Evolutionary conservation across 2,888 invertebrate genomes (phyloP), one percentile per base, ranked within the genome.

Genomic region (Pseudococcus viburni): DNA sequence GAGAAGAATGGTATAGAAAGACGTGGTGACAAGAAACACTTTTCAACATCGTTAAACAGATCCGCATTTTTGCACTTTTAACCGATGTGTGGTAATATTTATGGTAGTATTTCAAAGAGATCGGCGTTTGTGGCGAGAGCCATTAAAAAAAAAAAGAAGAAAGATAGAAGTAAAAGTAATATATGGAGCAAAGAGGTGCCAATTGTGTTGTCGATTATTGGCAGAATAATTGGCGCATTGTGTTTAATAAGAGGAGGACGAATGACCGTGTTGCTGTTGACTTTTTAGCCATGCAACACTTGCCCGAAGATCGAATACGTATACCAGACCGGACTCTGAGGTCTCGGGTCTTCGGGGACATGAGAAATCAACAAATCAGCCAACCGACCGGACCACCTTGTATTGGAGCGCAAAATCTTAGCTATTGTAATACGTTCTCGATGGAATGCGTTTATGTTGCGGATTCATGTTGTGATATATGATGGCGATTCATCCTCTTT

Each of bases 151-250:
- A 85, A 85, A 64, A 84, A 22, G 15, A 15, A 86, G 42, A 86
- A 42, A 86, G 46, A 86, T 19, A 46, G 77, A 39, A 73, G 15
- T 17, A 55, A 59, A 85, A 85, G 88, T 88, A 88, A 88, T 88
- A 88, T 88, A 88, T 88, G 88, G 88, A 88, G 83, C 88, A 88
- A n/a, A 55, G 77, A 88, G 88, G 88, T 88, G 88, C 88, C 88
- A 88, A 88, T 88, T 88, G 88, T 88, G 88, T 88, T 88, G 88
- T 88, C 88, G 88, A 88, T 88, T 88, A 88, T 88, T 88, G 88
- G 88, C 88, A 88, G 88, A 88, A 88, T 88, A 88, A 88, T 88
- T 88, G 88, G 88, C 88, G 88, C 59, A 88, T 88, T 88, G 88
- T 88, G 80, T 88, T 88, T 88, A 88, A 88, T 88, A 88, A 88